Base-by-base conservation (phyloP, 2,888 invertebrate genomes). In the Halocaridina rubra region DNA sequence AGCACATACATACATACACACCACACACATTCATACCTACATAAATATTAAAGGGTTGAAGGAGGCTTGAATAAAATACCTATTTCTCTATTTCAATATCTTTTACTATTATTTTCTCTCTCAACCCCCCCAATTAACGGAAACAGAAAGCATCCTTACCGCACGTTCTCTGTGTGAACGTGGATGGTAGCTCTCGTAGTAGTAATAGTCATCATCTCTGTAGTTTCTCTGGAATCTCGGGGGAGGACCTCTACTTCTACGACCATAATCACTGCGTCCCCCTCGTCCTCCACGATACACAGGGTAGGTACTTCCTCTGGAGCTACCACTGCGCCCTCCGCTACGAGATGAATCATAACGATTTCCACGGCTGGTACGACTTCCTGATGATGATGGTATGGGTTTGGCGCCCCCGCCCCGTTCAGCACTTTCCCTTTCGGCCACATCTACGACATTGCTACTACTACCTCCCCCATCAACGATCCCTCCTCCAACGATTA, bases 321-420 rank as follows among this genome's bases (percentile, higher is more conserved):
- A 27, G 30, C 78, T 39, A 29, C 72, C 46, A 27, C 74, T 81
- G 33, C 84, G 71, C 29, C 84, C 84, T 84, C 78, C 78, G 74
- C 78, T 79, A 29, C 84, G 71, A n/a, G 72, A 57, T 0, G 84
- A 69, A 4, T 84, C 84, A 19, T 78, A 61, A 30, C 77, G 64
- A 59, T 61, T 79, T 24, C 81, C 79, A 29, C 86, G 19, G 59
- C 74, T 67, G 2, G 81, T 81, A 4, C 86, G 67, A 16, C 74
- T 72, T 33, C 76, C 85, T 13, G 77, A 77, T 19, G 61, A 77
- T 61, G 33, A 19, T 69, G 71, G 19, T 10, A 33, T 19, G 22
- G 69, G 30, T 79, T 79, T 79, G 64, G n/a, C 57, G 86, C 78
- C 84, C 84, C 84, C 84, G 84, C 84, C 84, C 78, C 84, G 84